Percentiles rank a stretch among this genome's conserved stretches.
Evolutionary conservation across 2,888 invertebrate species (phyloP).

Genomic region (Cetonia aurata): DNA sequence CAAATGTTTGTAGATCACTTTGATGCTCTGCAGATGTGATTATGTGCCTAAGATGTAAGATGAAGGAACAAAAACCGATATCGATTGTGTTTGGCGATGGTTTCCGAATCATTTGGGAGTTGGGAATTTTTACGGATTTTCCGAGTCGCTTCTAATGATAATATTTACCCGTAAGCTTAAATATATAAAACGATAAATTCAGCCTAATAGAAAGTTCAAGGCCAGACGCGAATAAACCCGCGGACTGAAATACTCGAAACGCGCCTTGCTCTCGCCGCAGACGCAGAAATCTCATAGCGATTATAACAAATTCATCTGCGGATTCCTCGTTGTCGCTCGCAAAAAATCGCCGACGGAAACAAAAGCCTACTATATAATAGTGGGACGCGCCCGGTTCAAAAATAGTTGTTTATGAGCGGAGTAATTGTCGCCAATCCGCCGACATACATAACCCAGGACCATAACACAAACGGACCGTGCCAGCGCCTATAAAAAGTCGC

Average conservation of each 20-base stretch:
- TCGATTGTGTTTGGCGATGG: background rate
- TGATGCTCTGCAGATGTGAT: too few relatives aligned
- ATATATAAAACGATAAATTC: slow-evolving; percentile 35
- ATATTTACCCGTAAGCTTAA: slow-evolving; percentile 32
- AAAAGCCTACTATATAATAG: background rate
- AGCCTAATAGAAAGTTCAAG: slow-evolving; percentile 28
- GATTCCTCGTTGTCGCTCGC: background rate
- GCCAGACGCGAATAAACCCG: slow-evolving; percentile 24
- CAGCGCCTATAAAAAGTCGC: slow-evolving; percentile 25
- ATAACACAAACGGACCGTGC: slow-evolving; percentile 11
- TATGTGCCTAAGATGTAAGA: too few relatives aligned
- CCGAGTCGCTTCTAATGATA: slow-evolving; percentile 12
- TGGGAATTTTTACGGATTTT: background rate
- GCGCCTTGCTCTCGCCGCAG: too few relatives aligned
- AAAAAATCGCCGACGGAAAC: background rate
- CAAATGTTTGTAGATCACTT: too few relatives aligned
- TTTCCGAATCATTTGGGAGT: background rate
- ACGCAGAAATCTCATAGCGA: background rate
- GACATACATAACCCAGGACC: background rate
- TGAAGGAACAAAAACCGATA: too few relatives aligned
- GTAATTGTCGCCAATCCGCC: slow-evolving; percentile 12
- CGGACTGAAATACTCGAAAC: background rate
- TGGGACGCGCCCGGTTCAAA: background rate
- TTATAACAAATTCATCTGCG: background rate
- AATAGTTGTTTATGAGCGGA: slow-evolving; percentile 19